Evolutionary conservation across 2,113 vertebrate genomes (phyloP), one percentile per base, ranked within the genome.

Genomic region (Sylvietta virens): DNA sequence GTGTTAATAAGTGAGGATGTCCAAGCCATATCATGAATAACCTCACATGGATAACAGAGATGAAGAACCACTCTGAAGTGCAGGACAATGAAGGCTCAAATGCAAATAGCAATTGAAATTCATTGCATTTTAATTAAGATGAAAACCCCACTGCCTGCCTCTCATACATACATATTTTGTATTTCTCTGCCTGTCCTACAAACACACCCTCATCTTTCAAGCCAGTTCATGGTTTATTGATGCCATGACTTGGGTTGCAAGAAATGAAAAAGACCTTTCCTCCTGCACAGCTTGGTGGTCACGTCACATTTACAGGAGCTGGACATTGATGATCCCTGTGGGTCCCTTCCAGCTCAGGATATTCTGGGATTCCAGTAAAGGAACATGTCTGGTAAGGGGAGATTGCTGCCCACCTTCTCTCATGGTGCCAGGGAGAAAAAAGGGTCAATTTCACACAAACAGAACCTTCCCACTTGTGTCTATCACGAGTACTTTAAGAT

Each of bases 111-210:
- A 65, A 35, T 1, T 31, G 24, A 45, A 58, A 44, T 19, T 51
- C 2, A 11, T 5, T 11, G 2, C 5, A 30, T 26, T 86, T 35
- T 31, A 58, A 67, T 60, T 15, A 35, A 21, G 16, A 45, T 13
- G 45, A 73, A 70, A 10, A 11, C 0, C 19, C 7, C 16, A 9
- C 24, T 15, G 8, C 47, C 39, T 45, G 13, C n/a, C 19, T 66
- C 37, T 67, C 30, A 10, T 1, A 31, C 7, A 4, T 8, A 11
- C 4, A 0, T 24, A 1, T 44, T 56, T 56, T 37, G 37, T 65
- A 3, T 33, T 56, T 30, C 6, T 15, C 0, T 10, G 8, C 27
- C 37, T 57, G 44, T 8, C 23, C 64, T 35, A 30, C 37, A 60
- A 84, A 33, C 13, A 9, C 1, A 0, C 23, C 5, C 6, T 57